Evolutionary conservation across 2,888 invertebrate genomes (phyloP), one percentile per base, ranked within the genome.

Genomic region (Eristalis arbustorum): DNA sequence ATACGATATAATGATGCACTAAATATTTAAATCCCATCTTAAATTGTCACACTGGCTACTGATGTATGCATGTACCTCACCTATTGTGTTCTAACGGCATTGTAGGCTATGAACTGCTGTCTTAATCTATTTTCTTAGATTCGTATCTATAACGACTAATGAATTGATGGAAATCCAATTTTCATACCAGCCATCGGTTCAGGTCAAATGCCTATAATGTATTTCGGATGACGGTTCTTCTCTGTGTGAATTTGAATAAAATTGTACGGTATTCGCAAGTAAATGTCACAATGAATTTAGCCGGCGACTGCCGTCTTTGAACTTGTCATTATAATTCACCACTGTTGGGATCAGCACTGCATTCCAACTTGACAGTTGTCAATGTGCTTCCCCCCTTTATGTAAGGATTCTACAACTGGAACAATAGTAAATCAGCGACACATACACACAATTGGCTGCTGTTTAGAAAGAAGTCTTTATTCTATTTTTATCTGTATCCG

Each of bases 281-380:
- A 34, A 34, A 61, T 79, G 62, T 71, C 79, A 72, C 25, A 42
- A 74, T 31, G 69, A 66, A 84, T 78, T 72, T 62, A 74, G 76
- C 59, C 66, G 23, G 56, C 68, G 18, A 64, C 23, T 63, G 71
- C 76, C 34, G 68, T 72, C 77, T 42, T 22, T 79, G 83, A 87
- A 79, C 87, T 79, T 87, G 87, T 87, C 87, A 75, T 87, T 87
- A 83, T 83, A 87, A 87, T 62, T 87, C 85, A 87, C 77, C 66
- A 76, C 42, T 40, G 72, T 42, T 28, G 23, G 66, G 57, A 23
- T 66, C 31, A 34, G 49, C 22, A 59, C 61, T 42, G 31, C 14
- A 71, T 18, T n/a, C 42, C 18, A 23, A 73, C 67, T 68, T 84
- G 80, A 80, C 84, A 84, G 61, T 69, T 79, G 68, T n/a, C 67